Base-by-base conservation (phyloP, 2,113 vertebrate species). In the Cryptotis parvus region DNA sequence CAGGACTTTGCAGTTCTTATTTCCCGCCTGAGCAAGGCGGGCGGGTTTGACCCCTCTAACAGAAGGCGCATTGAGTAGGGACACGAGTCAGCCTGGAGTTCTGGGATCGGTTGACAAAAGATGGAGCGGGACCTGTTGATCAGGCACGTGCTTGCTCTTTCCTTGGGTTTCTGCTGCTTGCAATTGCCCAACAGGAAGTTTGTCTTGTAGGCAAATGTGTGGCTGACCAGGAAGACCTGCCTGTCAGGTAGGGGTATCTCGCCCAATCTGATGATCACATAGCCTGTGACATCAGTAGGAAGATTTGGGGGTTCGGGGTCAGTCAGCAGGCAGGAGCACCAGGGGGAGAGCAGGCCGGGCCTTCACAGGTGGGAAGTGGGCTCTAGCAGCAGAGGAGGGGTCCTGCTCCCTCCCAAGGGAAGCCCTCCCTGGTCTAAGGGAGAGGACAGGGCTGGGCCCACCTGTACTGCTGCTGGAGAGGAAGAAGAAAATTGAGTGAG, bases 101-200 rank as follows among this genome's bases (percentile, higher is more conserved):
- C 55, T 27, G 90, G 82, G 96, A 94, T 90, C 91, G 68, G 75
- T 84, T 94, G 93, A 91, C 90, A 83, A n/a, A 89, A 11, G 74
- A 74, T n/a, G 75, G 88, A 31, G 43, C 37, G 20, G 89, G 96
- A 96, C 96, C 86, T 92, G 96, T 93, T 73, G 90, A 68, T 96
- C 91, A 58, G 72, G 95, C 88, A 86, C n/a, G 78, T 73, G 70
- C 89, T 87, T 26, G 33, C 84, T 90, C 12, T 14, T 6, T 92
- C 61, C 27, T 73, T 91, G 91, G 79, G 90, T 96, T 96, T 96
- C 95, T 96, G 84, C 89, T 91, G 80, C 75, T 86, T 52, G 73
- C 75, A 70, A 27, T 90, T 95, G 41, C n/a, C 49, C 95, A 79
- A 89, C 74, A 92, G 91, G 93, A 91, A 79, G 0, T 94, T 65